A percentile compares a stretch with the other conserved stretches of the same genome.
Conservation (phyloP, 2,113 vertebrate species). For the Phoenicopterus ruber region DNA sequence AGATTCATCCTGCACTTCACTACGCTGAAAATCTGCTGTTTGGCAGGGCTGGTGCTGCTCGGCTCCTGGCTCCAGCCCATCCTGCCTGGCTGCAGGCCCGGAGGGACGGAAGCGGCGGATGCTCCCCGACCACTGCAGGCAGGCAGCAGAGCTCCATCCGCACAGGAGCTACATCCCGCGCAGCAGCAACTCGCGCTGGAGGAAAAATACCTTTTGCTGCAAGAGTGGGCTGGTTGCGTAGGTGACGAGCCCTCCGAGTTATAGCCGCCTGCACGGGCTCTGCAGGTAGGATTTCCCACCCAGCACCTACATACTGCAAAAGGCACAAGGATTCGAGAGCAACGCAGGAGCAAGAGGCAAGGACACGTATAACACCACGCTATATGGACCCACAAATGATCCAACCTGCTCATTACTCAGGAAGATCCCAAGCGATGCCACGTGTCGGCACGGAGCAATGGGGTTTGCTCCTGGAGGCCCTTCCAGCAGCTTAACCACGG, state of each 20-base stretch:
- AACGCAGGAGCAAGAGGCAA: background rate
- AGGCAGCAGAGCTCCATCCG: background rate
- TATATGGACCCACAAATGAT: fast-evolving
- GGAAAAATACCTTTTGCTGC: background rate
- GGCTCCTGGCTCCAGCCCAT: background rate
- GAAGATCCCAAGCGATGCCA: background rate
- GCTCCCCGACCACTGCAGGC: background rate
- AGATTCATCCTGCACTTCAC: background rate
- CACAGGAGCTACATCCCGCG: background rate
- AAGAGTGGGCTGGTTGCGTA: background rate
- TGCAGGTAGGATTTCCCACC: background rate
- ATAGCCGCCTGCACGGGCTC: background rate
- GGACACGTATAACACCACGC: fast-evolving
- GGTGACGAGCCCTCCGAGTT: background rate
- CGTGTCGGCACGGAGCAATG: fast-evolving
- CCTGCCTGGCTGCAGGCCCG: background rate
- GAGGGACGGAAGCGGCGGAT: background rate
- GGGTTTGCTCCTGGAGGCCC: background rate
- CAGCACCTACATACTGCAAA: background rate
- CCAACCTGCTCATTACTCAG: background rate
- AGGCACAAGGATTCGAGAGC: background rate
- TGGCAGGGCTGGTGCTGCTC: background rate
- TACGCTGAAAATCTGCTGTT: background rate
- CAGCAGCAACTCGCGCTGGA: background rate
- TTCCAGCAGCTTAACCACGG: background rate